Evolutionary conservation across 2,797 vertebrate genomes (phyloP), one percentile per base, ranked within the genome.

Genomic region (Pangasius sanitwongsei): DNA sequence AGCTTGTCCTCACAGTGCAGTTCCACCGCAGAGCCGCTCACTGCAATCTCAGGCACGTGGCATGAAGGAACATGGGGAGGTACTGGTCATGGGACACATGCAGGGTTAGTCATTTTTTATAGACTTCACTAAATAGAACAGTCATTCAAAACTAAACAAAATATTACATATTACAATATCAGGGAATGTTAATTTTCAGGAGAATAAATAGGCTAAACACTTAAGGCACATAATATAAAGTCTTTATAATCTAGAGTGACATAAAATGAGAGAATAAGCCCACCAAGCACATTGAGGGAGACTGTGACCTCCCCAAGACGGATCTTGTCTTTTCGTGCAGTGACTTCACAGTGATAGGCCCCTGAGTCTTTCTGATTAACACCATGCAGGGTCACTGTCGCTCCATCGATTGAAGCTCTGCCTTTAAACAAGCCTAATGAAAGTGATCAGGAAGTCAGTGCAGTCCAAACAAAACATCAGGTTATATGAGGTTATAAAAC

Each of bases 291-390:
- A 89, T 93, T 96, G 41, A 99, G 97, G 57, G 93, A 96, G 20
- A 99, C 93, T 0, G 92, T 95, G 28, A 96, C 94, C 91, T 99
- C 98, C 89, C 97, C 96, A n/a, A 99, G 94, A 89, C 41, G 97
- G 34, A 94, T 93, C 85, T 96, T 94, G 92, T 99, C 97, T 11
- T 96, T 93, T 0, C 95, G 95, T 70, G 96, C 97, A 0, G 97
- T 98, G 90, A 99, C 96, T 96, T 99, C 98, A 89, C 98, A 99
- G 75, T 97, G 97, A 75, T 99, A 99, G 44, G 96, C 96, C 48
- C 97, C 98, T 0, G 98, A 96, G 93, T 99, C 98, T 15, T 93
- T 97, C 94, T 97, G 96, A 12, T 96, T 98, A n/a, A 98, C 97
- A 0, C 97, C 97, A 93, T 96, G 97, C 86, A 99, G 96, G 12